A percentile compares a stretch with the other conserved stretches of the same genome.
Evolutionary conservation across 1,140 invertebrate species (phyloP).

Genomic region (Drosophila pseudoananassae): DNA sequence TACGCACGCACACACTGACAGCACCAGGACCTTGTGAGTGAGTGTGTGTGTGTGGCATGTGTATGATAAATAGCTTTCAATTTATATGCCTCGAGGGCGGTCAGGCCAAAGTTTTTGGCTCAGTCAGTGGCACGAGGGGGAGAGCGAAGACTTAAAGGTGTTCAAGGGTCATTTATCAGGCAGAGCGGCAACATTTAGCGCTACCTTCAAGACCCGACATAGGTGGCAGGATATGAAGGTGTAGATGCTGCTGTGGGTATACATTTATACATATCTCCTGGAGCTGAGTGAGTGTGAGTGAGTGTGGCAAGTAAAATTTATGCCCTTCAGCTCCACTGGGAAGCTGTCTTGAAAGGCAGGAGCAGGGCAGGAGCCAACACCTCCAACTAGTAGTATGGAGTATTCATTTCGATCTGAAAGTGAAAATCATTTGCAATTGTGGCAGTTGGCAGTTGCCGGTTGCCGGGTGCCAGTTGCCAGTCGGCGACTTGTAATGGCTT

Average conservation of each 20-base stretch:
- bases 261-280: slow-evolving; percentile 23
- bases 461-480: slow-evolving; percentile 29
- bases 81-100: slow-evolving; percentile 78
- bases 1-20: slow-evolving; percentile 31
- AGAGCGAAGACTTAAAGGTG: slow-evolving; percentile 68
- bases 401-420: slow-evolving; percentile 81
- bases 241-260: slow-evolving; percentile 9
- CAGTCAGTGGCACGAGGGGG: slow-evolving; percentile 1
- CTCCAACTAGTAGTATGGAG: slow-evolving; percentile 49
- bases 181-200: slow-evolving; percentile 79
- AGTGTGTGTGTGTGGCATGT: slow-evolving; percentile 61
- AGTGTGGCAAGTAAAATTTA: slow-evolving; percentile 52
- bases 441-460: slow-evolving; percentile 58
- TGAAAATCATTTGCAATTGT: slow-evolving; percentile 83
- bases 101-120: slow-evolving; percentile 54
- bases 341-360: slow-evolving; percentile 2
- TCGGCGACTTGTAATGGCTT: slow-evolving; percentile 67
- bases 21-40: slow-evolving; percentile 38
- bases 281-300: slow-evolving; percentile 19
- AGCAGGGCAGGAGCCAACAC: slow-evolving; percentile 3
- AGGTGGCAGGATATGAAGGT: slow-evolving; percentile 44
- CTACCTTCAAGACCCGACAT: slow-evolving; percentile 40
- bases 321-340: slow-evolving; percentile 37
- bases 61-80: slow-evolving; percentile 83
- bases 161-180: slow-evolving; percentile 82